phyloP scores from a whole-genome alignment of 1,140 invertebrate genomes.

The Goniozus legneri region DNA sequence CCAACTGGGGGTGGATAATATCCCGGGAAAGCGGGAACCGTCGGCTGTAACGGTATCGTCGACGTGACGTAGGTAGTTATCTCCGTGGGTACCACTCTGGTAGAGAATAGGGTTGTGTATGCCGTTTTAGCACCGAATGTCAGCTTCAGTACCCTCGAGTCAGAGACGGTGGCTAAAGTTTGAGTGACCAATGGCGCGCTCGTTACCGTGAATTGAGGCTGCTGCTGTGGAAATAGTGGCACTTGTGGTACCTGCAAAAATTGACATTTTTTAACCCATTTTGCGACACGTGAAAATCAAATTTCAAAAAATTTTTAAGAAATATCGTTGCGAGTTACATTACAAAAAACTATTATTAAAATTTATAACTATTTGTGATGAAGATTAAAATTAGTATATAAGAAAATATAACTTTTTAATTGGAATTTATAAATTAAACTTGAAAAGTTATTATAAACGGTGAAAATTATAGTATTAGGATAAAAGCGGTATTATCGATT shows the following conservation, averaged over 20 bases:
- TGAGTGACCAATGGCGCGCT: conserved; percentile 78
- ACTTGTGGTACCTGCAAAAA: conserved; percentile 55
- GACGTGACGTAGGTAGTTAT: conserved; percentile 78
- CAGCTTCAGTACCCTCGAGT: conserved; percentile 77
- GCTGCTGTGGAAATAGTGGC: conserved; percentile 55
- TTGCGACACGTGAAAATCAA: too few species aligned
- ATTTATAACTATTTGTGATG: too few species aligned
- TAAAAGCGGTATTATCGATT: too few species aligned
- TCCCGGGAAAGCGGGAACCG: conserved; percentile 64
- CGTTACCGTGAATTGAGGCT: conserved; percentile 72
- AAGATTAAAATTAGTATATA: too few species aligned
- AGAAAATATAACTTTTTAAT: too few species aligned
- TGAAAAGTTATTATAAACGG: too few species aligned
- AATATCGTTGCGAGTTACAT: too few species aligned
- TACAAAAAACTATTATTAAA: too few species aligned
- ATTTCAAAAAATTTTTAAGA: too few species aligned
- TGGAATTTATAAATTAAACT: too few species aligned
- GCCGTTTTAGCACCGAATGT: conserved; percentile 87
- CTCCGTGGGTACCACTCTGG: conserved; percentile 78
- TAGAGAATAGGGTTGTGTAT: conserved; percentile 80
- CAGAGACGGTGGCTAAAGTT: conserved; percentile 74
- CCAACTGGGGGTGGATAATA: conserved; percentile 70
- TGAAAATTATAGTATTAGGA: too few species aligned
- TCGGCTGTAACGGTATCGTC: conserved; percentile 69
- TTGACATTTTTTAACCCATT: too few species aligned